Conservation (phyloP, 2,888 invertebrate species). For the Branchipolynoe longqiensis region DNA sequence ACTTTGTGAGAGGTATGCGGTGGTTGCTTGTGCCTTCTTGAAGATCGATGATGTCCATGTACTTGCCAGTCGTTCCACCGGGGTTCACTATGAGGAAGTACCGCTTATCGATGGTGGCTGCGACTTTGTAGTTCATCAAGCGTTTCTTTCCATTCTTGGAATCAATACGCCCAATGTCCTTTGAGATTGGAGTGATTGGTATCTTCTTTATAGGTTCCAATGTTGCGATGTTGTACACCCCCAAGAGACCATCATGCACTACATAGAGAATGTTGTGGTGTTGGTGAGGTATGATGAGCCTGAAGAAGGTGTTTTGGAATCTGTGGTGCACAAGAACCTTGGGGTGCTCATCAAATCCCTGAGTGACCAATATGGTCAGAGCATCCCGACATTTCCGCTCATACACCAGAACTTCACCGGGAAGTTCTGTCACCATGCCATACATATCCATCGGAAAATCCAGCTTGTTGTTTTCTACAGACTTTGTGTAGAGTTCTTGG, state of each 20-base stretch:
- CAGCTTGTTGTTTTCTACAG: slow-evolving; percentile 22
- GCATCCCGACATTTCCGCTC: slow-evolving; percentile 46
- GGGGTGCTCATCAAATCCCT: neutral
- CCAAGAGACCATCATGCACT: slow-evolving; percentile 62
- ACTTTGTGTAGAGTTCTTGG: slow-evolving; percentile 8
- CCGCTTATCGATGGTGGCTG: slow-evolving; percentile 59
- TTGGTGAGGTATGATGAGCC: slow-evolving; percentile 3
- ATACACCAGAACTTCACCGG: slow-evolving; percentile 55
- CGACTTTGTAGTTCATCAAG: slow-evolving; percentile 59
- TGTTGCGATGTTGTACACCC: slow-evolving; percentile 14
- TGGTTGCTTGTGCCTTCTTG: slow-evolving; percentile 13
- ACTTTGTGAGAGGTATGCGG: slow-evolving; percentile 26
- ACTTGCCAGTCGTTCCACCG: slow-evolving; percentile 44
- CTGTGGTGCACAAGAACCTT: slow-evolving; percentile 15
- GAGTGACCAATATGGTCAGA: slow-evolving; percentile 21
- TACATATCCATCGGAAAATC: slow-evolving; percentile 36
- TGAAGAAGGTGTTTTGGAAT: slow-evolving; percentile 47
- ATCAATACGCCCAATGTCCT: slow-evolving; percentile 59
- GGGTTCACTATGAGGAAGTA: slow-evolving; percentile 65
- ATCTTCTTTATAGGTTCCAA: slow-evolving; percentile 14
- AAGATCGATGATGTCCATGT: slow-evolving; percentile 63
- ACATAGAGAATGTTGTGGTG: slow-evolving; percentile 7
- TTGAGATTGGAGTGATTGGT: slow-evolving; percentile 56
- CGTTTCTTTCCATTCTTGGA: slow-evolving; percentile 59
- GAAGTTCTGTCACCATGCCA: slow-evolving; percentile 6